Base-by-base conservation (phyloP, 1,140 invertebrate genomes). In the Belonocnema kinseyi region DNA sequence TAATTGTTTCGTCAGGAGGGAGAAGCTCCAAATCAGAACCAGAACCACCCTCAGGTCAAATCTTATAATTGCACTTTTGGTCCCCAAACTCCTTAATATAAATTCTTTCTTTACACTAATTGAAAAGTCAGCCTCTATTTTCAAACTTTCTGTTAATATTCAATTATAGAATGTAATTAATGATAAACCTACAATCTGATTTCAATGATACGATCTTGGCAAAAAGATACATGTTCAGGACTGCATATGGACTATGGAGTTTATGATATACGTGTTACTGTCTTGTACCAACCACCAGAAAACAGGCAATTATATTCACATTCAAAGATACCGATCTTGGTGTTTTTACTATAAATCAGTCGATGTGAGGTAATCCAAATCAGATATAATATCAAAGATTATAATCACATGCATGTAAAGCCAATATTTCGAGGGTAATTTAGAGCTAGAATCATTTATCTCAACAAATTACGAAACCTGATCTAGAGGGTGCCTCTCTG, bases 231-330 rank as follows among this genome's bases (percentile, higher is more conserved):
- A 66, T 66, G 58, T 61, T 61, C 53, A 33, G 54, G n/a, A 12
- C 54, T 54, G 21, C 56, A 26, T 13, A 21, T 61, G 19, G 40
- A 66, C 6, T 13, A 21, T 61, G 19, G 40, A 66, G 26, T 66
- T 66, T 66, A 66, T 66, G 58, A 66, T 66, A 66, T 2, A 66
- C 12, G 13, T 66, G 58, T 66, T 66, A 66, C 58, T 66, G 58
- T 66, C 40, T 33, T 66, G 58, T 66, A 33, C 58, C 40, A 14
- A 6, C 58, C 26, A 33, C 58, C 58, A 66, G 58, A 66, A 66
- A 66, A 66, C 26, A 66, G 58, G 19, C 58, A 66, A 66, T 66
- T 66, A 66, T 66, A 66, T 66, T 66, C 26, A 66, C 58, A 66
- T 66, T 66, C 10, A 66, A 14, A 66, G 58, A 66, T 66, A 66